phyloP scores from a whole-genome alignment of 2,797 vertebrate genomes.

The Centropyge bicolor region DNA sequence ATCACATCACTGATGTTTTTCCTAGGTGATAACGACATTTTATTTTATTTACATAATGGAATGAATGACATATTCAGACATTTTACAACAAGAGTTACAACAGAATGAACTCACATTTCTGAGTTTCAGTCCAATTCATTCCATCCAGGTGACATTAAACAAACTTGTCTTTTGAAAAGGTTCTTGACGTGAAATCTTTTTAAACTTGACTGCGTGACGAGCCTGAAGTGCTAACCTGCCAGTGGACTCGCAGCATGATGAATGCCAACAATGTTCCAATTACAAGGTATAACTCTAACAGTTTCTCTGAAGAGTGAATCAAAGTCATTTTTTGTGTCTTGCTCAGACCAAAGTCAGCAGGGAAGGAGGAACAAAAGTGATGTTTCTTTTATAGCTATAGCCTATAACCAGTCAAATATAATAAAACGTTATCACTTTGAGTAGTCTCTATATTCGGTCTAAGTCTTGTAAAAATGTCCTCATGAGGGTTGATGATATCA shows the following conservation, averaged over 20 bases:
- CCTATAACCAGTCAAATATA: constrained; percentile 8
- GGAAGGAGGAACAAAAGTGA: constrained; percentile 1
- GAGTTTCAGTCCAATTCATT: background rate
- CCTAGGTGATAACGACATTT: background rate
- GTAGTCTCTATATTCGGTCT: constrained; percentile 10
- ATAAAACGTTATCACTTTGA: constrained; percentile 17
- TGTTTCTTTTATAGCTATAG: constrained; percentile 12
- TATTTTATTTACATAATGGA: background rate
- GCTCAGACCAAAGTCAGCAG: constrained; percentile 21
- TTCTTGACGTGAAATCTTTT: constrained; percentile 13
- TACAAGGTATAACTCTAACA: constrained; percentile 28
- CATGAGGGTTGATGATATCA: constrained; percentile 19
- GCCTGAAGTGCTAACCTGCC: constrained; percentile 34
- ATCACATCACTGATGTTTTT: background rate
- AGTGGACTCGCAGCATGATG: constrained; percentile 25
- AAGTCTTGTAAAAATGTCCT: constrained; percentile 10
- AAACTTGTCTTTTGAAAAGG: constrained; percentile 7
- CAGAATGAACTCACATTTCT: background rate
- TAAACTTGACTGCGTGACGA: constrained; percentile 27
- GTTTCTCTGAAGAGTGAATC: constrained; percentile 26
- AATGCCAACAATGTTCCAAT: constrained; percentile 36
- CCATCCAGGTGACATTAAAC: background rate
- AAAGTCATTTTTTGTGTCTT: constrained; percentile 17
- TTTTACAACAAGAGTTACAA: background rate
- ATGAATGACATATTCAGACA: background rate